Percentiles rank a stretch among this genome's conserved stretches.
phyloP scores from a whole-genome alignment of 2,797 vertebrate species.

The Dipus sagitta region DNA sequence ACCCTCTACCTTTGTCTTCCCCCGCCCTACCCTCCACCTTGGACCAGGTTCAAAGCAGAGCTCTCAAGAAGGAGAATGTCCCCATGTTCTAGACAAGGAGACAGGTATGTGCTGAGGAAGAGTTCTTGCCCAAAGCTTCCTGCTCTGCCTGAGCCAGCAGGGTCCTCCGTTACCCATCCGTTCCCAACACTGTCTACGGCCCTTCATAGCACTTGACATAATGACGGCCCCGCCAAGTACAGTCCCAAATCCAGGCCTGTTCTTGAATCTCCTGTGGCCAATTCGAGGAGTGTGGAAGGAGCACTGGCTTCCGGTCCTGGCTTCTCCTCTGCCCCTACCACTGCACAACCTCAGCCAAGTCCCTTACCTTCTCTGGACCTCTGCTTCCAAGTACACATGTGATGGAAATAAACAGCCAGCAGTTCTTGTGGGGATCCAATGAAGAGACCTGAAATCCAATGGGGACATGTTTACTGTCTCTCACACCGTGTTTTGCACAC shows the following conservation, averaged over 20 bases:
- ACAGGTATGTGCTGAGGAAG: background rate
- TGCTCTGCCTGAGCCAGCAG: too few relatives aligned
- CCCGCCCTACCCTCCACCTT: background rate
- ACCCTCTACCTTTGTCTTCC: too few relatives aligned
- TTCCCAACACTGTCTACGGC: too few relatives aligned
- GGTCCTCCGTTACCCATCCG: too few relatives aligned
- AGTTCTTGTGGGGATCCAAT: background rate
- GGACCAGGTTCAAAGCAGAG: background rate
- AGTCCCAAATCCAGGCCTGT: too few relatives aligned
- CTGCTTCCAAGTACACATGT: background rate
- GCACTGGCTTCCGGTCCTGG: background rate
- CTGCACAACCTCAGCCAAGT: background rate
- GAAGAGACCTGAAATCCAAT: background rate
- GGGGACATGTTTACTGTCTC: too few relatives aligned
- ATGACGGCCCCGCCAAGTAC: too few relatives aligned
- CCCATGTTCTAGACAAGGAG: background rate
- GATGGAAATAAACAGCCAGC: background rate
- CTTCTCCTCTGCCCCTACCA: background rate
- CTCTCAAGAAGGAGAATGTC: background rate
- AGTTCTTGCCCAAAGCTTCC: too few relatives aligned
- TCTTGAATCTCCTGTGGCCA: background rate
- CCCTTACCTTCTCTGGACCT: background rate
- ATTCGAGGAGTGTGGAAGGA: background rate
- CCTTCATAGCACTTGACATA: too few relatives aligned
- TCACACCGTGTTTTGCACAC: fast-evolving